phyloP scores from a whole-genome alignment of 1,140 invertebrate species.

The Eueides isabella region DNA sequence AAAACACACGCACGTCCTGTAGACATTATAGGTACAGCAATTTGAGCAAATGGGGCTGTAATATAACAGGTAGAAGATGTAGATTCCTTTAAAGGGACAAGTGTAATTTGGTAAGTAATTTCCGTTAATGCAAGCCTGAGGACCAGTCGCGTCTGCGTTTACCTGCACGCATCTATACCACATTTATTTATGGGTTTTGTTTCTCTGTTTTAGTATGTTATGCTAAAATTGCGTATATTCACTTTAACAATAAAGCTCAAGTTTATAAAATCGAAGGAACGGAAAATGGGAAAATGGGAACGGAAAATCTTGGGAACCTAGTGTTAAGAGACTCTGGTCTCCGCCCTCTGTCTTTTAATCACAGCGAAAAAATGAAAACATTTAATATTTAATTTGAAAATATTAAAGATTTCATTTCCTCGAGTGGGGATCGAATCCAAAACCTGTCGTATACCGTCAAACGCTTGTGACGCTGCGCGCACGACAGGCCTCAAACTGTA shows the following conservation, averaged over 20 bases:
- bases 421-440: no score
- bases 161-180: conserved; percentile 58
- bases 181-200: conserved; percentile 49
- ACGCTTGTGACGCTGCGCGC: no score
- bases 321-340: no score
- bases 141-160: conserved; percentile 61
- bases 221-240: neutral
- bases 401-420: no score
- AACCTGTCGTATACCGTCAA: no score
- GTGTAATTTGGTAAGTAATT: conserved; percentile 67
- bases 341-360: no score
- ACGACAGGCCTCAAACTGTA: no score
- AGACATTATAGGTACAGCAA: neutral
- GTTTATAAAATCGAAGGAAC: neutral
- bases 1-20: conserved; percentile 33
- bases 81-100: conserved; percentile 32
- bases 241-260: neutral
- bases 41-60: conserved; percentile 1
- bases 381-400: no score
- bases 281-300: no score
- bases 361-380: no score
- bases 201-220: neutral
- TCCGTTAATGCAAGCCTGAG: conserved; percentile 57
- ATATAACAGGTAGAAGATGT: conserved; percentile 30
- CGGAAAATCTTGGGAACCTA: no score